These are phyloP conservation scores for Delphinus delphis DNA, from an alignment of 2,113 vertebrate genomes.

Conservation along the genomic window DNA sequence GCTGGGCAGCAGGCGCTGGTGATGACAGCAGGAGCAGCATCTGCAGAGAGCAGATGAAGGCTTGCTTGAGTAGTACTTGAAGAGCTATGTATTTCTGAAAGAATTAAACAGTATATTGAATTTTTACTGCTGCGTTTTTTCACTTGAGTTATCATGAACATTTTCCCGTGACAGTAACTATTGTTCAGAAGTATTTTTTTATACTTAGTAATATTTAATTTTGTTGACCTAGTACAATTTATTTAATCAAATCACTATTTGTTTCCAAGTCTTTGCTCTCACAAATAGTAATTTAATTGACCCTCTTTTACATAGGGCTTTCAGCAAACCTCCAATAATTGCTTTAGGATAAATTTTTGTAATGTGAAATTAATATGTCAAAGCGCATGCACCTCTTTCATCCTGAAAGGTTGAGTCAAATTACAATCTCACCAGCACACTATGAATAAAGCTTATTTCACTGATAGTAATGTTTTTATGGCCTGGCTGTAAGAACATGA, in stretches of 20 bases:
- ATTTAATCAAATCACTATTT: slow-evolving; percentile 11
- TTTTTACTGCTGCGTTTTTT: neutral
- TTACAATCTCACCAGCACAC: neutral
- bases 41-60: too few species aligned
- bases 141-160: neutral
- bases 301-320: neutral
- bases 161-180: neutral
- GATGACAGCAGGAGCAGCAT: neutral
- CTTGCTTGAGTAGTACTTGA: too few species aligned
- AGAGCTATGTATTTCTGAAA: neutral
- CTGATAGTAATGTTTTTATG: neutral
- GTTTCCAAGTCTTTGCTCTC: neutral
- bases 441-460: neutral
- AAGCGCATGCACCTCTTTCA: neutral
- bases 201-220: neutral
- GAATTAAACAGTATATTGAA: neutral
- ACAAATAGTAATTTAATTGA: neutral
- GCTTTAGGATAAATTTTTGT: slow-evolving; percentile 9
- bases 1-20: neutral
- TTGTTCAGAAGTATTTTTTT: neutral
- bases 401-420: neutral
- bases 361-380: neutral
- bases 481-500: neutral
- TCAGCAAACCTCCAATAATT: neutral
- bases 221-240: neutral